Evolutionary conservation across 2,797 vertebrate genomes (phyloP).

Genomic region (Lepus oiostolus): DNA sequence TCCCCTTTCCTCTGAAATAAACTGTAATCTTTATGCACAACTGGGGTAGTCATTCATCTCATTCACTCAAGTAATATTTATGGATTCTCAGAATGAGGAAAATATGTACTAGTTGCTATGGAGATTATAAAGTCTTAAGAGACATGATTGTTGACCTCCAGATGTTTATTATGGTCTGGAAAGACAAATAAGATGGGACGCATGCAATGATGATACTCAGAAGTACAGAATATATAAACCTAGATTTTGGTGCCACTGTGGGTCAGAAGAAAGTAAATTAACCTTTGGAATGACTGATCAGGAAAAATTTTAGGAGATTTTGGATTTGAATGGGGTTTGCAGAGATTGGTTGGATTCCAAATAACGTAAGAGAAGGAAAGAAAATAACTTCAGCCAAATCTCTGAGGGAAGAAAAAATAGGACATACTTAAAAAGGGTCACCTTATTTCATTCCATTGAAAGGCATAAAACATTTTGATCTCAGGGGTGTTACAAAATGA

Average conservation of each 20-base stretch:
- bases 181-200: slow-evolving; percentile 1
- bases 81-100: slow-evolving; percentile 19
- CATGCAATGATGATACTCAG: background rate
- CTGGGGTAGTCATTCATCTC: background rate
- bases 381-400: slow-evolving; percentile 18
- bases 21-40: slow-evolving; percentile 2
- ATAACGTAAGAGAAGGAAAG: background rate
- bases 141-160: background rate
- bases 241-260: background rate
- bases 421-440: background rate
- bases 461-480: background rate
- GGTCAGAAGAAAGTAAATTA: slow-evolving; percentile 54
- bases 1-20: background rate
- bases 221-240: background rate
- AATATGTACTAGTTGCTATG: background rate
- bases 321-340: slow-evolving; percentile 20
- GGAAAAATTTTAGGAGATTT: slow-evolving; percentile 34
- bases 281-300: background rate
- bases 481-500: background rate
- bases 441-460: slow-evolving; percentile 6
- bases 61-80: slow-evolving; percentile 2
- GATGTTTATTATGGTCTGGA: background rate
- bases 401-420: background rate
- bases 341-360: slow-evolving; percentile 42
- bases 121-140: background rate